Conservation (phyloP, 2,113 vertebrate genomes). For the Chrysochloris asiatica region DNA sequence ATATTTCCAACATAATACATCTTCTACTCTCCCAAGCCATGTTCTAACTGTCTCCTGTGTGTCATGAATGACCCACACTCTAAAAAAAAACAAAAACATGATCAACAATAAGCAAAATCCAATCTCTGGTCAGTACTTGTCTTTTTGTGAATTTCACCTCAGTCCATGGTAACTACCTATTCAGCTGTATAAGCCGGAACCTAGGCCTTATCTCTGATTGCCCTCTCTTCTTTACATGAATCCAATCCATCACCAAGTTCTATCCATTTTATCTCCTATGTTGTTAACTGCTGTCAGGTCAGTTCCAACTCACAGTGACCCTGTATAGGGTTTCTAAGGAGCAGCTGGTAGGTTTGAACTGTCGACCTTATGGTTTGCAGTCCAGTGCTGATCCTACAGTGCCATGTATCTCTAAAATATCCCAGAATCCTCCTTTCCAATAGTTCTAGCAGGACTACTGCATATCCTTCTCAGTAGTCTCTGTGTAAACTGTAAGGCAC, state of each 20-base stretch:
- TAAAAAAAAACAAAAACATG: background rate
- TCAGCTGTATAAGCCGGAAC: background rate
- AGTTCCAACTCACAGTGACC: no score
- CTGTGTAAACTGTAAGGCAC: no score
- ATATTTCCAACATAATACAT: conserved; percentile 4
- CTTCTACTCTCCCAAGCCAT: background rate
- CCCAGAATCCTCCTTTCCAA: background rate
- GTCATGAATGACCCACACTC: background rate
- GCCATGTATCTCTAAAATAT: background rate
- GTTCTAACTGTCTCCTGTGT: conserved; percentile 3
- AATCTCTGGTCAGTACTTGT: background rate
- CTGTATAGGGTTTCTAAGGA: no score
- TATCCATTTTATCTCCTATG: background rate
- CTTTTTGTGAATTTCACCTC: background rate
- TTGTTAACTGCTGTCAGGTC: no score
- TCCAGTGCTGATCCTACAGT: no score
- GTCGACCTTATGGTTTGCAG: no score
- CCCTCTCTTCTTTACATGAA: background rate
- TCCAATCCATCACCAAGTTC: conserved; percentile 2
- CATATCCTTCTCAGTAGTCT: background rate
- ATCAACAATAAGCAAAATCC: background rate
- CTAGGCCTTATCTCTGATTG: background rate
- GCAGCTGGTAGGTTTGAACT: no score
- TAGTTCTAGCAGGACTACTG: background rate
- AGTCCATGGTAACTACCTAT: background rate